Evolutionary conservation across 1,140 invertebrate genomes (phyloP), one percentile per base, ranked within the genome.

Genomic region (Cyphomyrmex costatus): DNA sequence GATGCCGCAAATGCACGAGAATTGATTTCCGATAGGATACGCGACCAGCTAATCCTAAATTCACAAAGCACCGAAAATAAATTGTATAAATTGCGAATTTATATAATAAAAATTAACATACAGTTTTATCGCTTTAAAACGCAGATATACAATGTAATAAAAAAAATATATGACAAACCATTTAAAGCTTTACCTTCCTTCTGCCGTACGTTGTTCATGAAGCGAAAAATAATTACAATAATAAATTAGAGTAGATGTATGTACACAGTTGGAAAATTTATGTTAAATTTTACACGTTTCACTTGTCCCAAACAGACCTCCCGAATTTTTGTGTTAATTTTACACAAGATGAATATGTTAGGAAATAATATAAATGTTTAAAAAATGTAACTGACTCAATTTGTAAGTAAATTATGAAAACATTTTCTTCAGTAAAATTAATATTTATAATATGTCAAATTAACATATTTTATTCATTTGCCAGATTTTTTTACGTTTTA

Each of bases 11-110:
- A 12, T 36, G 14, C 49, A 7, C 51, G 63, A 24, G 36, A 71
- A 89, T 89, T 71, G 88, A 83, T 89, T 70, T 85, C 10, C 49
- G 58, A 36, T 46, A n/a, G 14, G 24, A 36, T 49, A 74, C 7
- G 46, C n/a, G 14, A 27, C 19, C 19, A 24, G 24, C 49, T 74
- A 83, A 74, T 16, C 24, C 36, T 24, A 30, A 73, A 73, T 14
- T 58, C 42, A 42, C 1, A 19, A 46, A 46, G 21, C 24, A 49
- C 56, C 21, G 19, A 6, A 60, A n/a, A 14, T 24, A 21, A 73
- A 66, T 66, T 21, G 3, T 46, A 24, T 16, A 36, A 21, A 36
- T 5, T 49, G 19, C 4, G 21, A 61, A 61, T 3, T 7, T 46
- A 8, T 19, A 8, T 21, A 6, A 78, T 27, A 21, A 49, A 51